These are phyloP conservation scores for Turritopsis dohrnii DNA, from an alignment of 30 jellyfish, hydroid and myxozoan species.

Conservation along the genomic window DNA sequence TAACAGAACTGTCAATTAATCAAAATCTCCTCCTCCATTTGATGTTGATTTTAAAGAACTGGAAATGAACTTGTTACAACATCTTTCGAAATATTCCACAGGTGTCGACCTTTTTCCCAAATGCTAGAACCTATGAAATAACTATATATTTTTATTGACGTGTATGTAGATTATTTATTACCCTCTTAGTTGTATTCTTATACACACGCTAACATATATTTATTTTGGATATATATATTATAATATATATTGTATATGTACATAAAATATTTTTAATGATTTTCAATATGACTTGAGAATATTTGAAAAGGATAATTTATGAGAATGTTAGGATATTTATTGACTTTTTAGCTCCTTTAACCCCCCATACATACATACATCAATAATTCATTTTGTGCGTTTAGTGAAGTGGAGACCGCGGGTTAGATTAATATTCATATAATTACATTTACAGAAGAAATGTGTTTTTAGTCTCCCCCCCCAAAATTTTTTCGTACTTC, in stretches of 20 bases:
- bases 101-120: no score
- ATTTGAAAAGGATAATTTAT: not conserved
- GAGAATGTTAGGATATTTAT: not conserved
- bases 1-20: no score
- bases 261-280: conserved; percentile 45
- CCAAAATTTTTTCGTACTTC: no score
- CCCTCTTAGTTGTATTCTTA: conserved; percentile 1
- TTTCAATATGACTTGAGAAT: not conserved
- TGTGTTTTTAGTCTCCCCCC: no score
- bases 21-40: no score
- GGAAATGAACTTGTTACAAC: no score
- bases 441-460: not conserved
- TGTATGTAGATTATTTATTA: not conserved
- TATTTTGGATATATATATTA: not conserved
- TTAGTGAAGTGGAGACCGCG: not conserved
- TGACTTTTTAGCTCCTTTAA: not conserved
- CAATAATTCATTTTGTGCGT: not conserved
- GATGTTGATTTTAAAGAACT: no score
- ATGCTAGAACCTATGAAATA: not conserved
- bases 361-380: no score
- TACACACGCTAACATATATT: not conserved
- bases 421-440: no score
- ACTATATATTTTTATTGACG: not conserved
- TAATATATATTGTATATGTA: conserved; percentile 31
- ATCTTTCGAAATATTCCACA: no score